Evolutionary conservation across 2,888 invertebrate genomes (phyloP).

Genomic region (Bedellia somnulentella): DNA sequence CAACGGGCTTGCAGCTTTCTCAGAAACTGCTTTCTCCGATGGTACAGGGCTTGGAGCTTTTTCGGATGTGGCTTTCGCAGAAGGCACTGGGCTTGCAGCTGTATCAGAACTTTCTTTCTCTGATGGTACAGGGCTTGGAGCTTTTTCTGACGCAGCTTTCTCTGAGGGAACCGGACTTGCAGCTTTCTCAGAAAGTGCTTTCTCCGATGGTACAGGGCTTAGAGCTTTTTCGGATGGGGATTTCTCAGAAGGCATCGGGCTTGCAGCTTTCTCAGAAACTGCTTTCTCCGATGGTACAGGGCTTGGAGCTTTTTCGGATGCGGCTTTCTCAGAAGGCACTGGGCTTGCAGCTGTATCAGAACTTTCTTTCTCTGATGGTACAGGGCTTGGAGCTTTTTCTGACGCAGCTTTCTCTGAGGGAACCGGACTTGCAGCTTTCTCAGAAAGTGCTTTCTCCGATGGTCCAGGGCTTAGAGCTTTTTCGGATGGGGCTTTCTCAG

Average conservation of each 20-base stretch:
- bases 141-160: conserved; percentile 1
- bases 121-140: conserved; percentile 5
- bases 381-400: conserved; percentile 10
- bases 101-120: not conserved
- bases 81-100: not conserved
- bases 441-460: not conserved
- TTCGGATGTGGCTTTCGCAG: conserved; percentile 3
- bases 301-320: conserved; percentile 5
- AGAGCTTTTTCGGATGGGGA: not conserved
- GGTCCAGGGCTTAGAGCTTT: not conserved
- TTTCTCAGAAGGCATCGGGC: conserved; percentile 3
- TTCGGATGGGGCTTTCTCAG: not conserved
- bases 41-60: conserved; percentile 5
- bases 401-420: not conserved
- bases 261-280: conserved; percentile 1
- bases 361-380: conserved; percentile 9
- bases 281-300: conserved; percentile 9
- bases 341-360: conserved; percentile 4
- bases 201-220: conserved; percentile 1
- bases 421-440: not conserved
- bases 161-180: not conserved
- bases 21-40: not conserved
- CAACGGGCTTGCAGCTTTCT: not conserved
- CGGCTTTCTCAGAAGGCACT: not conserved
- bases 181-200: not conserved